Percentiles rank a stretch among this genome's conserved stretches.
Conservation (phyloP, 2,888 invertebrate species). For the Protophormia terraenovae region DNA sequence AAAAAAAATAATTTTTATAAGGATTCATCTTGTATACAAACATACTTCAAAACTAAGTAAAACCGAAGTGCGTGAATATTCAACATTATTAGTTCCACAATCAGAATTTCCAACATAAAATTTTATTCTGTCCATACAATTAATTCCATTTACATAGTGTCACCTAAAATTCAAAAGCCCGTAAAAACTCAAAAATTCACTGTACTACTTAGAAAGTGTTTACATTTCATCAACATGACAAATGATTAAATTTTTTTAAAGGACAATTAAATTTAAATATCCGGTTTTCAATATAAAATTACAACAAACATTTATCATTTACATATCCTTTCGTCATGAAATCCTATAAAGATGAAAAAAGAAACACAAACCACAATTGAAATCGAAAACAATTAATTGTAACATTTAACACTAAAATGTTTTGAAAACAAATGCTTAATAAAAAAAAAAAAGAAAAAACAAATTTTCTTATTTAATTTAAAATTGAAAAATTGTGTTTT, state of each 20-base stretch:
- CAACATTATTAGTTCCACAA: too few species aligned
- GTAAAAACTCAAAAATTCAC: background rate
- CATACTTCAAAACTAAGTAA: too few species aligned
- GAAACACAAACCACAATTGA: conserved; percentile 19
- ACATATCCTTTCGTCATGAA: conserved; percentile 18
- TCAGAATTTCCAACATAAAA: too few species aligned
- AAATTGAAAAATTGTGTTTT: conserved; percentile 61
- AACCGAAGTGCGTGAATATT: too few species aligned
- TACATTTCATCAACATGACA: conserved; percentile 2
- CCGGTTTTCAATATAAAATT: conserved; percentile 56
- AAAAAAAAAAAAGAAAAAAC: conserved; percentile 10
- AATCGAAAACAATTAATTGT: conserved; percentile 54
- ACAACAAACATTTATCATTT: conserved; percentile 57
- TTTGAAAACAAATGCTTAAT: conserved; percentile 1
- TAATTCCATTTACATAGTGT: too few species aligned
- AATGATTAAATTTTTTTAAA: conserved; percentile 22
- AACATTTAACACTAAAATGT: conserved; percentile 58
- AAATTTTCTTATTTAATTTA: conserved; percentile 15
- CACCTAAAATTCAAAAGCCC: too few species aligned
- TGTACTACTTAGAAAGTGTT: background rate
- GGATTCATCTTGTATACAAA: too few species aligned
- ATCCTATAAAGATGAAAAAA: background rate
- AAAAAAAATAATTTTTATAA: too few species aligned
- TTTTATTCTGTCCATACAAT: too few species aligned
- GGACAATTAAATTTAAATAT: conserved; percentile 58